Evolutionary conservation across 2,113 vertebrate genomes (phyloP), one percentile per base, ranked within the genome.

Genomic region (Lichenostomus cassidix): DNA sequence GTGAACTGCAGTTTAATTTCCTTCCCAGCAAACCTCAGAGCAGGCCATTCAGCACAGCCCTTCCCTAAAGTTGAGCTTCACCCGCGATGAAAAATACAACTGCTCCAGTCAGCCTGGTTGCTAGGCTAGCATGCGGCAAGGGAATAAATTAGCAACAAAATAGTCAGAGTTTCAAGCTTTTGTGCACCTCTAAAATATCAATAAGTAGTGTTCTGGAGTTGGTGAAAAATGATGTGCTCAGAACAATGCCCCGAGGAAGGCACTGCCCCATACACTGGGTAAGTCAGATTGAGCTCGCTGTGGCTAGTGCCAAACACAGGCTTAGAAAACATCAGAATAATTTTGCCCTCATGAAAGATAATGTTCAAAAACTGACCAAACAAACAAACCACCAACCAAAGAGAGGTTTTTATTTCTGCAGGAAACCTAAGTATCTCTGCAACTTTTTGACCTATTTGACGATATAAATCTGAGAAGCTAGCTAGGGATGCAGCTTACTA

Each of bases 71-170:
- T 90, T 79, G 59, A 65, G 87, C 78, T 92, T 83, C 95, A 91
- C 42, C 70, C 75, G 77, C 25, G 24, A 60, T 90, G 59, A 87
- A 91, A 93, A 92, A 73, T 47, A 93, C 2, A 9, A 63, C 47
- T 73, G 33, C 10, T 74, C 95, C 94, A 96, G 63, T n/a, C 80
- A 74, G 62, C 3, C 4, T 62, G 77, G 55, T 92, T 95, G 88
- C 95, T 65, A 93, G 77, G 85, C 33, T 95, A 83, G 64, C 71
- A 87, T 65, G 47, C 70, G 85, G 59, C 95, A 85, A 79, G 83
- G 93, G 94, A 96, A 97, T 94, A 95, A 96, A 96, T 96, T 96
- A 97, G 62, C 81, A 93, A 49, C 56, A 92, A 95, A 97, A 96
- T 4, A 94, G 56, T 37, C 70, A 63, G 87, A 86, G 69, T 74